Evolutionary conservation across 2,113 vertebrate genomes (phyloP), one percentile per base, ranked within the genome.

Genomic region (Helogale parvula): DNA sequence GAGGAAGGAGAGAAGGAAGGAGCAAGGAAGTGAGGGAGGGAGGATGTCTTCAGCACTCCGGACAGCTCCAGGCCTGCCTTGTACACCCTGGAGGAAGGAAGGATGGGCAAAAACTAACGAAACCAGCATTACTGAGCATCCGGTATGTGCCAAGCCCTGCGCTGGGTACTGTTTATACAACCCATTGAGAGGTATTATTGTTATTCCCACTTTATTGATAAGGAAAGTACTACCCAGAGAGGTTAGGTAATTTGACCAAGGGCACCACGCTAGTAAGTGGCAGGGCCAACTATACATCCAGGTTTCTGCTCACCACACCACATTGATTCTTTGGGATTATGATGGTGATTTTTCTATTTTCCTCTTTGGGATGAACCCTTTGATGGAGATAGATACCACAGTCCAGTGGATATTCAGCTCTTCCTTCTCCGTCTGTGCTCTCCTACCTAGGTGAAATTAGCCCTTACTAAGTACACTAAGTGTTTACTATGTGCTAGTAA

Each of bases 21-120:
- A 54, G 35, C 47, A 45, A 76, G 50, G 41, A 54, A 47, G n/a
- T 47, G 76, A 77, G 69, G 50, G 45, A 60, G 35, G 91, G n/a
- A 72, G 7, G 19, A 15, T 16, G n/a, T 47, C 52, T 97, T 98
- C 97, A 98, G 98, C 96, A 97, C 98, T 77, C 14, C 0, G 97
- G 97, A 98, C 96, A 98, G 98, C 95, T 95, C 97, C 93, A 57
- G 33, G 3, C 7, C 45, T 0, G n/a, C 2, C 76, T 1, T 1
- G 31, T 16, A 3, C 33, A 76, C 95, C 54, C 50, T 8, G 66
- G 45, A 96, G 79, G 65, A n/a, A 85, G 47, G 72, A 47, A 21
- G 41, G 19, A 5, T 13, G 72, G 88, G 66, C 3, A 4, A 63
- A 19, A 31, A 13, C 5, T 45, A 7, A 63, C 29, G 68, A 87